Percentiles rank a stretch among this genome's conserved stretches.
Conservation (phyloP, 2,888 invertebrate species). For the Scrobipalpa costella region DNA sequence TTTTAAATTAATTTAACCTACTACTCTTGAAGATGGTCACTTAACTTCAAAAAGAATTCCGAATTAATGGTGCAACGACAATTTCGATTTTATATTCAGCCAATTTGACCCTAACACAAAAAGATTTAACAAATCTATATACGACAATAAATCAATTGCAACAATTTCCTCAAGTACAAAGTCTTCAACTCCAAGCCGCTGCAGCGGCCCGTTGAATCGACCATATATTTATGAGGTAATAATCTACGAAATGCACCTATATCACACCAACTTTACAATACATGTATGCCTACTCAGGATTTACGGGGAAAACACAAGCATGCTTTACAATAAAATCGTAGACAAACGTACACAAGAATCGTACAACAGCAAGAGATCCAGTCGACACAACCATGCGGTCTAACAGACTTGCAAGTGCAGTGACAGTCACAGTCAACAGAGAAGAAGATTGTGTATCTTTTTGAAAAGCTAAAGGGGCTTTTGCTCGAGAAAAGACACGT, state of each 20-base stretch:
- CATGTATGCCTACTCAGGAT: neutral
- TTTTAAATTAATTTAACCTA: too few relatives aligned
- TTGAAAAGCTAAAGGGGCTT: neutral
- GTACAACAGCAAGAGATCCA: neutral
- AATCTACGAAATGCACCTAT: neutral
- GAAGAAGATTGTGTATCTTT: too few relatives aligned
- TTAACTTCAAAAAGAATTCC: neutral
- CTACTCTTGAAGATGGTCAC: neutral
- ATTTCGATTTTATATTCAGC: neutral
- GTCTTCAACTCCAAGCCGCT: too few relatives aligned
- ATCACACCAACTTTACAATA: neutral
- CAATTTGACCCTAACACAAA: neutral
- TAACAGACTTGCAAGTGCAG: neutral
- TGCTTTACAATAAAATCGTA: neutral
- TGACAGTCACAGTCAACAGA: too few relatives aligned
- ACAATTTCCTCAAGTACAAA: too few relatives aligned
- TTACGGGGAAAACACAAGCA: neutral
- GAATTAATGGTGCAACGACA: neutral
- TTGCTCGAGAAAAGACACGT: neutral
- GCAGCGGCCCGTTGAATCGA: too few relatives aligned
- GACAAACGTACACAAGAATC: neutral
- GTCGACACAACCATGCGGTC: neutral
- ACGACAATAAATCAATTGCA: too few relatives aligned
- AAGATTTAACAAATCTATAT: too few relatives aligned
- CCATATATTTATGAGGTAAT: neutral